Base-by-base conservation (phyloP, 2,797 vertebrate species). In the Podarcis siculus region DNA sequence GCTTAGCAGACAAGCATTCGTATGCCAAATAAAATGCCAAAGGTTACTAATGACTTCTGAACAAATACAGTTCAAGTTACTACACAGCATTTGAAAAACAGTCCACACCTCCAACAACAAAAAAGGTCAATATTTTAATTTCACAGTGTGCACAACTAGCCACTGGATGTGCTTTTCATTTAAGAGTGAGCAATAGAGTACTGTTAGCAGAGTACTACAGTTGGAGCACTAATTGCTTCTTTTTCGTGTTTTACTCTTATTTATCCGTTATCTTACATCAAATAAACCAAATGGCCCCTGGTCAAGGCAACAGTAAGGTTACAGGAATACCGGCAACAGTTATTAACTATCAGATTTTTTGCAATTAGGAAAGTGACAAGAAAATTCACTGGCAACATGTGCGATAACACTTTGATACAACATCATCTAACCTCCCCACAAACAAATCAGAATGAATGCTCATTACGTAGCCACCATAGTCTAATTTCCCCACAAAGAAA, bases 11-110 rank as follows among this genome's bases (percentile, higher is more conserved):
- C 87, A 94, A 93, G 42, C 23, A 88, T 87, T 91, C 86, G 78
- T 85, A 94, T 85, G 91, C 86, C 83, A 95, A 92, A 96, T 90
- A 91, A 96, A 94, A 93, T 94, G 93, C 77, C 94, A 96, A 96
- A 95, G 88, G 89, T 96, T 95, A 94, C 89, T 96, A 95, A 96
- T 95, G 91, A 93, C 89, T 95, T 95, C 87, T 95, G 92, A 95
- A 94, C 87, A 94, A 95, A 91, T 69, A 49, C 76, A 89, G 85
- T 92, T 94, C 86, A 95, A 94, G 83, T 91, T 82, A 87, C 67
- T 88, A 67, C 0, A 0, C 86, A 85, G 86, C 82, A 85, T 96
- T 92, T 93, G 75, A 93, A 88, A 93, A 90, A 61, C 42, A 88
- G 25, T 92, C 75, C 89, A 25, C 35, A 7, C 42, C 49, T n/a